Evolutionary conservation across 92 coral and sea anemone species (phyloP).

Genomic region (Scolanthus callimorphus): DNA sequence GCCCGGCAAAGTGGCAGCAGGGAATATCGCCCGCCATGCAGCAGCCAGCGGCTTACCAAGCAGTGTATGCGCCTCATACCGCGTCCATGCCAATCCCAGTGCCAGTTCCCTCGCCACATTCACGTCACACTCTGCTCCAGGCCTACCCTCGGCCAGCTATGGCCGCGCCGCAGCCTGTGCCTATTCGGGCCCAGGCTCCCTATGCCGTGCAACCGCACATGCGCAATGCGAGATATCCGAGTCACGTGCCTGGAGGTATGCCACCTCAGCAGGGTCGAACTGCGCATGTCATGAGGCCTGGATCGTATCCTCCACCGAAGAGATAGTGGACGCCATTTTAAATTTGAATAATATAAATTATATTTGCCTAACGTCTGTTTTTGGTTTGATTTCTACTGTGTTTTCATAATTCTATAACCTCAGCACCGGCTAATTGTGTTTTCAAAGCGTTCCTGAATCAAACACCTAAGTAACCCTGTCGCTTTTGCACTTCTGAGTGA

Average conservation of each 20-base stretch:
- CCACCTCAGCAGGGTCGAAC: neutral
- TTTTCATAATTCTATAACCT: no score
- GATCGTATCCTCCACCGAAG: neutral
- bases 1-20: neutral
- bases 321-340: no score
- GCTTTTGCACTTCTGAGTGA: no score
- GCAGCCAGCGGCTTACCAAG: slow-evolving; percentile 39
- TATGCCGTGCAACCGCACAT: slow-evolving; percentile 28
- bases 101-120: slow-evolving; percentile 79
- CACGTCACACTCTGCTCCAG: slow-evolving; percentile 70
- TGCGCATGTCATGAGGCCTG: neutral
- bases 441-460: no score
- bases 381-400: no score
- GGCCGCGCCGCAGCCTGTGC: slow-evolving; percentile 49
- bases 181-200: slow-evolving; percentile 55
- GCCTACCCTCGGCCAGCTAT: slow-evolving; percentile 63
- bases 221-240: slow-evolving; percentile 23
- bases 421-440: no score
- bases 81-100: slow-evolving; percentile 99
- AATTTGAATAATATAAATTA: no score
- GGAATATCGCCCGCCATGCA: slow-evolving; percentile 1
- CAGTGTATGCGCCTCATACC: slow-evolving; percentile 84
- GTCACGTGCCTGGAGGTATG: neutral
- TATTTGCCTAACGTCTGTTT: no score
- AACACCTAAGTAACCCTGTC: no score